Evolutionary conservation across 2,113 vertebrate species (phyloP).

Genomic region (Plecturocebus donacophilus): DNA sequence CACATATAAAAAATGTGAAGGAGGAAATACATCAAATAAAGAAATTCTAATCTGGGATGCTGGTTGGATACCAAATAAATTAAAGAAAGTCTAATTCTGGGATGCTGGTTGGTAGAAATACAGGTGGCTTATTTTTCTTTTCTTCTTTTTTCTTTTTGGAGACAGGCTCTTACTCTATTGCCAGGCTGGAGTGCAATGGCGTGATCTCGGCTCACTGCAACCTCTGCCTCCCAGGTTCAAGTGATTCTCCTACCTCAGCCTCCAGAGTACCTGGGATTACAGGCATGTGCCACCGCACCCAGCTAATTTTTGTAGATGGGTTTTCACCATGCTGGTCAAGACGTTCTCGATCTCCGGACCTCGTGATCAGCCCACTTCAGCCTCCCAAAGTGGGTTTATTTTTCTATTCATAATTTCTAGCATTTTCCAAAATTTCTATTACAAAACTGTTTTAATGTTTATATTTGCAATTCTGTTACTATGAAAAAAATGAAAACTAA

Average conservation of each 20-base stretch:
- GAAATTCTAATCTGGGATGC: not conserved
- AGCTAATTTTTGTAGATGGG: no score
- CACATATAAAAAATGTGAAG: not conserved
- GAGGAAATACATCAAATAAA: not conserved
- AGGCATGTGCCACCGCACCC: no score
- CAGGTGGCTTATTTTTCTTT: not conserved
- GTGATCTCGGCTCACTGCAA: no score
- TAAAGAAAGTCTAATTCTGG: not conserved
- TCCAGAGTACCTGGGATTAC: no score
- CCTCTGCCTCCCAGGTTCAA: no score
- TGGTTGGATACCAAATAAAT: not conserved
- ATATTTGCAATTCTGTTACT: not conserved
- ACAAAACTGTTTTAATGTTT: conserved; percentile 28
- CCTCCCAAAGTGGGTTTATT: not conserved
- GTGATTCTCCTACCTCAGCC: no score
- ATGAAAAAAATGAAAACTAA: conserved; percentile 38
- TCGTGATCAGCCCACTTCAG: no score
- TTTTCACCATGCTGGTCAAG: no score
- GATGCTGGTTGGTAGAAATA: not conserved
- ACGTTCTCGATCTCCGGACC: no score
- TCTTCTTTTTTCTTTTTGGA: no score
- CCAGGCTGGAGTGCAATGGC: no score
- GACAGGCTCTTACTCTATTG: no score
- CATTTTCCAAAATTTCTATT: not conserved
- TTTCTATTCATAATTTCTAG: conserved; percentile 7